phyloP scores from a whole-genome alignment of 1,140 invertebrate species.

The Hesperophylax magnus region DNA sequence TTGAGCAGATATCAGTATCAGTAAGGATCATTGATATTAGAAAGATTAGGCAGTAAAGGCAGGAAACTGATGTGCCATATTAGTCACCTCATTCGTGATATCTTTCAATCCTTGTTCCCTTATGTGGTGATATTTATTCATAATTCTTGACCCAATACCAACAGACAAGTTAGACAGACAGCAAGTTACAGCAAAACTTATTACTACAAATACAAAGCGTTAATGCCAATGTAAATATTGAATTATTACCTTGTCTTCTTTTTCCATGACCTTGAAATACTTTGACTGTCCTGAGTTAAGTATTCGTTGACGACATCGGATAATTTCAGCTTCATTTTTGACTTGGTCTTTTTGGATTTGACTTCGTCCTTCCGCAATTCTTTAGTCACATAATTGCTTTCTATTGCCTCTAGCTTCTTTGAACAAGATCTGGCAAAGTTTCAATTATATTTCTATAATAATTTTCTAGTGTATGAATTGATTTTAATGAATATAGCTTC shows the following conservation, averaged over 20 bases:
- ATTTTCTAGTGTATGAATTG: no score
- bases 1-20: background rate
- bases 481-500: no score
- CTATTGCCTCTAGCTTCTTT: slow-evolving; percentile 71
- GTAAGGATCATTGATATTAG: background rate
- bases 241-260: slow-evolving; percentile 67
- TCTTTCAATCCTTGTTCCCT: no score
- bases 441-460: no score
- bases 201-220: no score
- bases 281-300: slow-evolving; percentile 61
- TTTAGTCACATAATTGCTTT: slow-evolving; percentile 60
- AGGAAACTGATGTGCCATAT: no score
- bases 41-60: no score
- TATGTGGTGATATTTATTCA: no score
- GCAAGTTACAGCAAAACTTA: no score
- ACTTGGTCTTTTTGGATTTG: slow-evolving; percentile 68
- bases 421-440: slow-evolving; percentile 67
- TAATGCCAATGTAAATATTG: background rate
- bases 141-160: no score
- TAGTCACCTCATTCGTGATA: no score
- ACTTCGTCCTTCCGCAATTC: slow-evolving; percentile 66
- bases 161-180: no score
- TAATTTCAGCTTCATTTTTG: slow-evolving; percentile 65
- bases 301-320: slow-evolving; percentile 64
- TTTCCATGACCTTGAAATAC: slow-evolving; percentile 65